These are phyloP conservation scores for Myrmecobius fasciatus DNA, from an alignment of 2,113 vertebrate genomes.

Conservation along the genomic window DNA sequence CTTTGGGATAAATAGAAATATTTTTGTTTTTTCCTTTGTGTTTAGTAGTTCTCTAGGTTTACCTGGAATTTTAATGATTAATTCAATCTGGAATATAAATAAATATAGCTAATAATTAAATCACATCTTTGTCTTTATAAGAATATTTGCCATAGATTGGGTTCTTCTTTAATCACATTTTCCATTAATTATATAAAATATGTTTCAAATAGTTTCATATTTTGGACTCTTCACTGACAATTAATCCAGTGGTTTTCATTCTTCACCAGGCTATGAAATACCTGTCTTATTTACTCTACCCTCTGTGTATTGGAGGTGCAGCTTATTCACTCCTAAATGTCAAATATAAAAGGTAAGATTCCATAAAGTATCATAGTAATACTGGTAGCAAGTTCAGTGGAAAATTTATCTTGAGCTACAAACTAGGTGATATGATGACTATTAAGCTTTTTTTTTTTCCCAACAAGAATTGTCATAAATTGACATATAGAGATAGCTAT, in stretches of 20 bases:
- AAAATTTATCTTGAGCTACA: neutral
- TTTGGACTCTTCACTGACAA: neutral
- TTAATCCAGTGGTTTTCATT: constrained; percentile 28
- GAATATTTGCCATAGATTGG: neutral
- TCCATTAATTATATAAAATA: neutral
- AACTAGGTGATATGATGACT: neutral
- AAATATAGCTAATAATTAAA: rapidly evolving
- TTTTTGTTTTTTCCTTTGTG: neutral
- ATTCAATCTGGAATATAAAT: neutral
- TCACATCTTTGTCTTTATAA: neutral
- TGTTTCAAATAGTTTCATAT: too few relatives aligned
- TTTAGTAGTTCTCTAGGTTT: rapidly evolving
- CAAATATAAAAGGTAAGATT: constrained; percentile 92
- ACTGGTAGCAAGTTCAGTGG: neutral
- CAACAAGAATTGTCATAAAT: constrained; percentile 75
- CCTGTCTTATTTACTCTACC: constrained; percentile 94
- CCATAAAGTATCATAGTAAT: neutral
- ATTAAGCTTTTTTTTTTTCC: constrained; percentile 38
- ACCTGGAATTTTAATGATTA: neutral
- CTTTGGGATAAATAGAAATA: neutral
- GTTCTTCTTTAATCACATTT: neutral
- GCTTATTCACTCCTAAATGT: constrained; percentile 93
- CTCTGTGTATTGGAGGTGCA: constrained; percentile 93
- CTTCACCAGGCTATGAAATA: constrained; percentile 91
- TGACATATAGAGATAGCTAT: neutral